These are phyloP conservation scores for Orchestes rusci DNA, from an alignment of 2,888 invertebrate species.

Conservation along the genomic window DNA sequence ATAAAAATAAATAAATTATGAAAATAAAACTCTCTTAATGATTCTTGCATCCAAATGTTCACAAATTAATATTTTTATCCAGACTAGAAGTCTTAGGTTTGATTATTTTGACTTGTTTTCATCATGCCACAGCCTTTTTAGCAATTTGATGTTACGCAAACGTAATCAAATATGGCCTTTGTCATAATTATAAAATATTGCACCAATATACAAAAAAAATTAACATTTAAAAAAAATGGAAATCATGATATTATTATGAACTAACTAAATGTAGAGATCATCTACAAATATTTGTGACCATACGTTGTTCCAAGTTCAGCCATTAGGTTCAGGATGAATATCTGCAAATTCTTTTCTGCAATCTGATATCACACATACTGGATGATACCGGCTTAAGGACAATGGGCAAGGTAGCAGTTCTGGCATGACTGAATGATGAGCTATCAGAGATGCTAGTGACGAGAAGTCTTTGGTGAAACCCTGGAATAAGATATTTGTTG, in stretches of 20 bases:
- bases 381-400: constrained; percentile 66
- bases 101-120: background rate
- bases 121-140: constrained; percentile 6
- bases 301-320: background rate
- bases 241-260: background rate
- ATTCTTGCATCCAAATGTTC: too few species aligned
- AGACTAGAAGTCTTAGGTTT: constrained; percentile 14
- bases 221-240: background rate
- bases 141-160: background rate
- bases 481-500: constrained; percentile 51
- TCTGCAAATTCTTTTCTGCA: constrained; percentile 63
- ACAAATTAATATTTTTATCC: background rate
- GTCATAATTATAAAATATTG: background rate
- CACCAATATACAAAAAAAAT: background rate
- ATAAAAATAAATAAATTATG: too few species aligned
- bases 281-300: background rate
- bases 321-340: constrained; percentile 60
- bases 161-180: too few species aligned
- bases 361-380: constrained; percentile 55
- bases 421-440: constrained; percentile 97
- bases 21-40: too few species aligned
- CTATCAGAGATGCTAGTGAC: constrained; percentile 83
- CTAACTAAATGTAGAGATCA: background rate
- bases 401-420: constrained; percentile 92
- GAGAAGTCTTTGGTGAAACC: constrained; percentile 96